Base-by-base conservation (phyloP, 2,113 vertebrate genomes). In the Cathartes aura region DNA sequence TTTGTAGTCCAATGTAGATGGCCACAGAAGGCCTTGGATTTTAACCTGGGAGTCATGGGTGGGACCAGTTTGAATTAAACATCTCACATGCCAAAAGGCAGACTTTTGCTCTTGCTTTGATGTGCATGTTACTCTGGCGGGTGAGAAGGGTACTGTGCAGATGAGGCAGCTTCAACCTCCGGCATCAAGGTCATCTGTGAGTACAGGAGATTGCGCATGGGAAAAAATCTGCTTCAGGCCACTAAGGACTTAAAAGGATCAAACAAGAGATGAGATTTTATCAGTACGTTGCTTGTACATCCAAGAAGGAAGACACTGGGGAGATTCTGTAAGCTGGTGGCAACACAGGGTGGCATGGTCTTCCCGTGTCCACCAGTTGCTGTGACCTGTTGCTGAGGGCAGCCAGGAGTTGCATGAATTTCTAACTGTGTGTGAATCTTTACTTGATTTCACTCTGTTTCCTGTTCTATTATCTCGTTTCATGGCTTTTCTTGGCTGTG, bases 71-170 rank as follows among this genome's bases (percentile, higher is more conserved):
- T 80, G 52, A 74, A 84, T 48, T 59, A 32, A 63, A 60, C 0
- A 0, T 40, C 18, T 15, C 5, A 11, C 1, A 0, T 40, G 19
- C n/a, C 11, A 50, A 55, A 90, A 81, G 24, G 27, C 24, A 82
- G 45, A 3, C 30, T 68, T 74, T 11, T 70, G 47, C 26, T 42
- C 29, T 82, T 55, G 24, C 6, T 66, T 50, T 52, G 59, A 26
- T 45, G 8, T 40, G 4, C 7, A 3, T 38, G 38, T 56, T 67
- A 26, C 42, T 74, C 40, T 48, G 32, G 3, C 23, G 5, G 5
- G 13, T 64, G 29, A 21, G 32, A 75, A 72, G 27, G 24, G 26
- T 18, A 21, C 14, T 29, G 43, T 79, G 42, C 11, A 67, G 60
- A 4, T 68, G 43, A 60, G 43, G n/a, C 15, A 92, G 15, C 19